phyloP scores from a whole-genome alignment of 2,113 vertebrate genomes.

The Verasper variegatus region DNA sequence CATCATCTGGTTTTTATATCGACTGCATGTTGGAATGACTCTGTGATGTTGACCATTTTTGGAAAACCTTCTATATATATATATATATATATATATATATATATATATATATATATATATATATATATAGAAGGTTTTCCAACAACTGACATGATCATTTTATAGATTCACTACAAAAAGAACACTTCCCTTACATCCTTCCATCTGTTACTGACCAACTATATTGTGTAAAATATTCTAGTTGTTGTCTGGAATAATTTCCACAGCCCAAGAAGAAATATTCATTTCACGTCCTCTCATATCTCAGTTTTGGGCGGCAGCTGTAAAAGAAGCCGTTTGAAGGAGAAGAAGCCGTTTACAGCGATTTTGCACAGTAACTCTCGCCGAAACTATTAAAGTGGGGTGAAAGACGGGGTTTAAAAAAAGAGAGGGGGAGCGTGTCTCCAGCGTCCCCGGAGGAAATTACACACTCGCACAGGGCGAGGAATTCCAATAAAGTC shows the following conservation, averaged over 20 bases:
- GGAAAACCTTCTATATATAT: no score
- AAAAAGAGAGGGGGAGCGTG: background rate
- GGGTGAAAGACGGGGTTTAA: background rate
- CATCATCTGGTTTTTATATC: conserved; percentile 31
- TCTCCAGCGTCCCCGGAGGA: background rate
- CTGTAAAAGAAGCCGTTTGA: background rate
- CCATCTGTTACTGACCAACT: background rate
- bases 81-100: no score
- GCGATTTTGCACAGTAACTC: background rate
- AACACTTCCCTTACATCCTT: no score
- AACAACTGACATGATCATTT: background rate
- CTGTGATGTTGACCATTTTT: background rate
- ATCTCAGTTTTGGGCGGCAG: background rate
- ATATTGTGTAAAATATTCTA: no score
- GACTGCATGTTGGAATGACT: background rate
- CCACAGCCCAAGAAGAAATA: background rate
- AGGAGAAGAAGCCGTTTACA: background rate
- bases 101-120: no score
- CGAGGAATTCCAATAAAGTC: background rate
- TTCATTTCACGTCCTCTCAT: background rate
- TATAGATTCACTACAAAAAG: no score
- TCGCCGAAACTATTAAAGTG: background rate
- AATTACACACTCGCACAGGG: background rate
- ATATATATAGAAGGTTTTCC: no score
- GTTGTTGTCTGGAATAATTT: background rate